Percentiles rank a stretch among this genome's conserved stretches.
Conservation (phyloP, 2,113 vertebrate species). For the Acrocephalus kingi region DNA sequence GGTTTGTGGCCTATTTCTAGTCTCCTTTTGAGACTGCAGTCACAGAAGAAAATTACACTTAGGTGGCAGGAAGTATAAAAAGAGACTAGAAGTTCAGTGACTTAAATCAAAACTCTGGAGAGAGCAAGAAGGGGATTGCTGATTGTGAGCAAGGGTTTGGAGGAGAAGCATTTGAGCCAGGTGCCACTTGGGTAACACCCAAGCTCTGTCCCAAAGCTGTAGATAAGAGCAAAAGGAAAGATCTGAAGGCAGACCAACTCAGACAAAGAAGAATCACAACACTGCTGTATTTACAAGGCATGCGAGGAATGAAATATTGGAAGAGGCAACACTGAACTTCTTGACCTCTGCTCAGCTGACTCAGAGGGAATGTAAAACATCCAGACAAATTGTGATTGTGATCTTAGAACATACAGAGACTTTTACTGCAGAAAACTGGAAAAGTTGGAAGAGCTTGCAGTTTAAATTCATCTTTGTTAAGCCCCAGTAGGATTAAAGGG, state of each 20-base stretch:
- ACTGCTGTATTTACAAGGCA: not conserved
- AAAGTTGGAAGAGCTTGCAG: not conserved
- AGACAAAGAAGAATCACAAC: not conserved
- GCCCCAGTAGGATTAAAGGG: slow-evolving; percentile 1
- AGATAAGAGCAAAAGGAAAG: not conserved
- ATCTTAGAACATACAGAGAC: not conserved
- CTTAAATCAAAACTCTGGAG: not conserved
- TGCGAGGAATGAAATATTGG: not conserved
- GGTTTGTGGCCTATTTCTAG: not conserved
- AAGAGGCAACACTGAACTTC: not conserved
- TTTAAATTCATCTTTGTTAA: slow-evolving; percentile 9
- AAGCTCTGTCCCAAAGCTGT: not conserved
- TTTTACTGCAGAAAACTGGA: slow-evolving; percentile 13
- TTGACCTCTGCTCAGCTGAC: slow-evolving; percentile 43
- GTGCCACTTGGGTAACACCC: not conserved
- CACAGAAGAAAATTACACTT: not conserved
- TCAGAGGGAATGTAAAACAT: not conserved
- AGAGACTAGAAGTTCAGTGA: not conserved
- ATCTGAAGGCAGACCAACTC: not conserved
- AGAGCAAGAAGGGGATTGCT: not conserved
- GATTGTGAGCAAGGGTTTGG: not conserved
- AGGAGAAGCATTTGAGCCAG: not conserved
- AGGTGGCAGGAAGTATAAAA: not conserved
- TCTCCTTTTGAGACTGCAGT: not conserved
- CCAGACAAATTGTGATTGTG: not conserved